These are phyloP conservation scores for Prunella himalayana DNA, from an alignment of 2,113 vertebrate genomes.

Conservation along the genomic window DNA sequence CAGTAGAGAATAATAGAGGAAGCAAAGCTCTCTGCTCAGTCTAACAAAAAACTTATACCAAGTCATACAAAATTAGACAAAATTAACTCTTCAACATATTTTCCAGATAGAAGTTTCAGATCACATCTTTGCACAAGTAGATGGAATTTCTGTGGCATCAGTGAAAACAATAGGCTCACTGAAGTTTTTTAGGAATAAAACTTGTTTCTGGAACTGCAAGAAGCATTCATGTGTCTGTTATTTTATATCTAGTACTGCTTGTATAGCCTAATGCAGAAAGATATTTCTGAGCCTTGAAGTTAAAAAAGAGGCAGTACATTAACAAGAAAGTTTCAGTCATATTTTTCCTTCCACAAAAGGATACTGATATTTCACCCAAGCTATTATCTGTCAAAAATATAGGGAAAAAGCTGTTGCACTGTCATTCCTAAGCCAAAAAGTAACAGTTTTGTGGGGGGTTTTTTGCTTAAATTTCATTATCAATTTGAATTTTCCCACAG, in stretches of 20 bases:
- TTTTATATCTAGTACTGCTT: not conserved
- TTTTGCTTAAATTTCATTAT: not conserved
- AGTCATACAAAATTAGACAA: not conserved
- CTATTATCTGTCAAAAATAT: not conserved
- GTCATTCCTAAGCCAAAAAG: not conserved
- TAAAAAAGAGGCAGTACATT: not conserved
- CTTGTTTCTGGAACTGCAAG: not conserved
- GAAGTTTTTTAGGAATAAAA: not conserved
- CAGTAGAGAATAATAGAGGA: not conserved
- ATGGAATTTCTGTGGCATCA: not conserved
- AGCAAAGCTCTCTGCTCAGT: not conserved
- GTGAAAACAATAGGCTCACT: not conserved
- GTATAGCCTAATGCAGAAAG: not conserved
- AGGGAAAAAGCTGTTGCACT: not conserved
- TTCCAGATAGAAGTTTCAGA: not conserved
- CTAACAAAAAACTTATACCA: not conserved
- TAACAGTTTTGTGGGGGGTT: accelerated
- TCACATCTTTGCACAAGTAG: not conserved
- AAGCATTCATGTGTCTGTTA: not conserved
- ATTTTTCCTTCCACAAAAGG: not conserved
- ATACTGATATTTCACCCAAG: not conserved
- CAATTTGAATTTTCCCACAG: not conserved
- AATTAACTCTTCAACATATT: not conserved
- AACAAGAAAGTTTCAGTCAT: not conserved
- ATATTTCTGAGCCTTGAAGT: not conserved